Evolutionary conservation across 2,113 vertebrate species (phyloP), one percentile per base, ranked within the genome.

Genomic region (Pedionomus torquatus): DNA sequence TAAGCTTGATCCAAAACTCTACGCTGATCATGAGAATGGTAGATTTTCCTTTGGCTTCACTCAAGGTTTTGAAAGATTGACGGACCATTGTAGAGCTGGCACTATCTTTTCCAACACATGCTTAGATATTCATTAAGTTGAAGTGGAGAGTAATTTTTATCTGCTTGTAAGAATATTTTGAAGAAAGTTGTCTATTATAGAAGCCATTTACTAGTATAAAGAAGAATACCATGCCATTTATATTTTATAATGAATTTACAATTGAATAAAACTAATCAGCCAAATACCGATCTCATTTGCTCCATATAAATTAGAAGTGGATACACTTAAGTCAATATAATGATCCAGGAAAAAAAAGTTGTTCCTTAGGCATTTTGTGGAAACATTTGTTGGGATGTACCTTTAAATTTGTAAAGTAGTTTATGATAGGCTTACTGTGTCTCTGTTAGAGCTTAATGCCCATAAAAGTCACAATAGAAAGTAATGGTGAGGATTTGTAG

Each of bases 191-290:
- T 44, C 35, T 74, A 33, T 69, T 71, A 49, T 3, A 64, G 76
- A 90, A 92, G n/a, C 30, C 35, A 44, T 66, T 93, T 51, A 46
- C 5, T 51, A 60, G 33, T 26, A 83, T 71, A 60, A 84, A 80
- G 37, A 76, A 24, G 5, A 83, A 74, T 57, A 71, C 49, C 15
- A 39, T 33, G 23, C 7, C 70, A 68, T 95, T 93, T 92, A 41
- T 86, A 75, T 70, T 90, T 92, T 84, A 84, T 78, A 79, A 82
- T 68, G 55, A 85, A 71, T 81, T 90, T 93, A 28, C 20, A 85
- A 10, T 35, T 68, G 26, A 71, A 75, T 75, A 64, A 92, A 81
- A 66, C 7, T 55, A 66, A 49, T 90, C 51, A 96, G 30, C 8
- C 48, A 83, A 83, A 63, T 76, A 66, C 41, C 71, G 39, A 65